Conservation (phyloP, 2,888 invertebrate species). For the Helleia helle region DNA sequence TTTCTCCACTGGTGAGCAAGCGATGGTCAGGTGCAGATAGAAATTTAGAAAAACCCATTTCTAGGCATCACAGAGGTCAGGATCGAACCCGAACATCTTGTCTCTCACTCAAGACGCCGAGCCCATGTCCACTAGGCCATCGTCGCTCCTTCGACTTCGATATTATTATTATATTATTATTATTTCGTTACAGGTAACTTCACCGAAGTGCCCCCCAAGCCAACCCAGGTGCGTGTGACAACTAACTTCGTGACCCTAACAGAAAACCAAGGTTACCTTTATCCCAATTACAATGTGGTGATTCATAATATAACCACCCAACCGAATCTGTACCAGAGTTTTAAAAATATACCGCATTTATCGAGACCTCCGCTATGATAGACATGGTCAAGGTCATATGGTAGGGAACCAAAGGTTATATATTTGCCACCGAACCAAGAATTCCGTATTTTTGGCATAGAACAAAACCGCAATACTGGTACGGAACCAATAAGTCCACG, state of each 20-base stretch:
- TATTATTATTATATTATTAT: no score
- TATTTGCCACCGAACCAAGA: neutral
- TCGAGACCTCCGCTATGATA: neutral
- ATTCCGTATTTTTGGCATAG: neutral
- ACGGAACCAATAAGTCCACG: neutral
- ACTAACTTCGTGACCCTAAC: neutral
- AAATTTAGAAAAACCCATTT: no score
- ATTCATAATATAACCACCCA: neutral
- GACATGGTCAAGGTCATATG: neutral
- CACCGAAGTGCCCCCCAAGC: neutral
- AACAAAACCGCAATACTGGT: neutral
- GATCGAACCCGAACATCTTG: no score
- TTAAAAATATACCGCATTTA: neutral
- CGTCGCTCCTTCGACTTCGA: no score
- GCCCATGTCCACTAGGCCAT: no score
- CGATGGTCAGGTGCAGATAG: no score
- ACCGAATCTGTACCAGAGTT: neutral
- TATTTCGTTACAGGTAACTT: neutral
- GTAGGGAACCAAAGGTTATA: neutral
- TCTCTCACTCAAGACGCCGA: no score
- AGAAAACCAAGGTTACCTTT: neutral
- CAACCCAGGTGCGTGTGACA: neutral
- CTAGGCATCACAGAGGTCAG: no score
- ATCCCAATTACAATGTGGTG: neutral
- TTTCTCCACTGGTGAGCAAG: no score